A percentile compares a stretch with the other conserved stretches of the same genome.
These are phyloP conservation scores for Pseudocheirus occidentalis DNA, from an alignment of 2,797 vertebrate genomes.

Conservation along the genomic window DNA sequence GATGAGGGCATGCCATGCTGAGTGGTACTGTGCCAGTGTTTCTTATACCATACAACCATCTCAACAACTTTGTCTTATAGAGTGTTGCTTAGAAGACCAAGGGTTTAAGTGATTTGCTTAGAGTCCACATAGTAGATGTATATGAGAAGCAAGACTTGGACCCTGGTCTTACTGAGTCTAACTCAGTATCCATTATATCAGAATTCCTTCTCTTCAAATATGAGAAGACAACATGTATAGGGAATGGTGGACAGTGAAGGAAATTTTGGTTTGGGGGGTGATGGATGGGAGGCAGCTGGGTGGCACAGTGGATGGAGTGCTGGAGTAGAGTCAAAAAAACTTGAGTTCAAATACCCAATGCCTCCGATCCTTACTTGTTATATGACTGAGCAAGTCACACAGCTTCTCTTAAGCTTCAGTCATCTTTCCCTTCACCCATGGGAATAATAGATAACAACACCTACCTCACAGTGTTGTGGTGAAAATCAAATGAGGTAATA, in stretches of 20 bases:
- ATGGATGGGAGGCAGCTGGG: background rate
- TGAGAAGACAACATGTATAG: background rate
- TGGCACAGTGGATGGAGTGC: background rate
- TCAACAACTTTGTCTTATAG: background rate
- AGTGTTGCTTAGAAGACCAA: background rate
- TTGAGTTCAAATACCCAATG: background rate
- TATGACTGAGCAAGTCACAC: background rate
- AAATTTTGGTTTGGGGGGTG: background rate
- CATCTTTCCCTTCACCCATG: background rate
- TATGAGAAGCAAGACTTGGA: background rate
- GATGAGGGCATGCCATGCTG: background rate
- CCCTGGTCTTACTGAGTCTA: background rate
- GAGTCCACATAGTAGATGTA: background rate
- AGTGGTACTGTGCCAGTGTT: background rate
- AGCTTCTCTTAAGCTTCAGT: background rate
- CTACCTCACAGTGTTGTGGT: background rate
- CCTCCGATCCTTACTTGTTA: background rate
- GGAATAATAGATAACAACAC: background rate
- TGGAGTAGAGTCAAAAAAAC: background rate
- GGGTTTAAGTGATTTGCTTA: background rate
- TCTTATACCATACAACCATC: background rate
- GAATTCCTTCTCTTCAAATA: background rate
- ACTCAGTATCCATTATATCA: background rate
- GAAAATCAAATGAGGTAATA: background rate
- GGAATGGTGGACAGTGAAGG: background rate